phyloP scores from a whole-genome alignment of 2,113 vertebrate genomes.

The Dendrocopos noguchii region DNA sequence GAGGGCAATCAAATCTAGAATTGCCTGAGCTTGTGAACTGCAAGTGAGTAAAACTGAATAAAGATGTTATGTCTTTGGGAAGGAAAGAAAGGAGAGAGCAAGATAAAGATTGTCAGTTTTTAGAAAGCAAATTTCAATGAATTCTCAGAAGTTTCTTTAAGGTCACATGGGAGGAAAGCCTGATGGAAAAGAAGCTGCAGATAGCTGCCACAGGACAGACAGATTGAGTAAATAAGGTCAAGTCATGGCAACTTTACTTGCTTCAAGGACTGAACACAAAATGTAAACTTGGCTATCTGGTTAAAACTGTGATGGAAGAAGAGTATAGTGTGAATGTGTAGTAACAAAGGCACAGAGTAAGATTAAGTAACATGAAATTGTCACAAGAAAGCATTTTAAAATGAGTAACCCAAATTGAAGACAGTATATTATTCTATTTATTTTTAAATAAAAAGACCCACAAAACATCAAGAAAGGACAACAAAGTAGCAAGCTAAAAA shows the following conservation, averaged over 20 bases:
- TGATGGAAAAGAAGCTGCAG: background rate
- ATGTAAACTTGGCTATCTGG: background rate
- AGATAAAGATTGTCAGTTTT: background rate
- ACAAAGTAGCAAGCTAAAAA: background rate
- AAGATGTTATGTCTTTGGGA: background rate
- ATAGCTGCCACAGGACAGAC: background rate
- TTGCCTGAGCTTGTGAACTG: background rate
- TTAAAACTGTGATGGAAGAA: background rate
- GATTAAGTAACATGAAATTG: background rate
- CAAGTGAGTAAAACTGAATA: background rate
- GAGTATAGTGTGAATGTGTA: background rate
- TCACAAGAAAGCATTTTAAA: background rate
- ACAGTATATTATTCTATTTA: background rate
- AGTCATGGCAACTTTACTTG: background rate
- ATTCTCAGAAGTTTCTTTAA: background rate
- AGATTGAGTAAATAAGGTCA: background rate
- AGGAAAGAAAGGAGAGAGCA: background rate
- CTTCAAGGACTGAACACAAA: background rate
- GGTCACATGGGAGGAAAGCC: background rate
- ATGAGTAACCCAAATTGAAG: background rate
- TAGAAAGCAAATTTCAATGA: background rate
- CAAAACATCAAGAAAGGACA: background rate
- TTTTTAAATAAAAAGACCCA: background rate
- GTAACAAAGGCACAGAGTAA: background rate
- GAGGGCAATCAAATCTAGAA: background rate